Evolutionary conservation across 2,113 vertebrate genomes (phyloP).

Genomic region (Chaetops frenatus): DNA sequence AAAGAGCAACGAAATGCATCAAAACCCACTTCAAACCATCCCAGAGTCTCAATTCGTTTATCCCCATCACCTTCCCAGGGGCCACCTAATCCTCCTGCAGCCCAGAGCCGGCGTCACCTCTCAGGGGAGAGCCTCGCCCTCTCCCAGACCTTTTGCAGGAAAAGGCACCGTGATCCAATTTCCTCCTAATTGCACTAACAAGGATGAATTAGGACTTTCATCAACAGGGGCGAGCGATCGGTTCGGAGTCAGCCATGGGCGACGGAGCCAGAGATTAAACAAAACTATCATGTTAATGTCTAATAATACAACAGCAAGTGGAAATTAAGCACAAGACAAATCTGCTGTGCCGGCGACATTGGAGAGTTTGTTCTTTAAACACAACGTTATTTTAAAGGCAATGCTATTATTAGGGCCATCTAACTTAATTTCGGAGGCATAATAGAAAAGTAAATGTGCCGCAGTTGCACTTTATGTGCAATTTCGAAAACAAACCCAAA

Average conservation of each 20-base stretch:
- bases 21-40: conserved; percentile 24
- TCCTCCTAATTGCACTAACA: conserved; percentile 77
- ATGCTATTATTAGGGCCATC: conserved; percentile 67
- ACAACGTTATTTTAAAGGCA: conserved; percentile 63
- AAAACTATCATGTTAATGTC: conserved; percentile 76
- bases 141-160: conserved; percentile 59
- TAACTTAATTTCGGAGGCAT: conserved; percentile 68
- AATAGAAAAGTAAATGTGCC: conserved; percentile 69
- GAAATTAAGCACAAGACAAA: conserved; percentile 77
- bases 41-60: conserved; percentile 33
- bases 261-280: conserved; percentile 78
- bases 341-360: conserved; percentile 51
- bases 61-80: conserved; percentile 21
- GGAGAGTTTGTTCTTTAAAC: conserved; percentile 68
- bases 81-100: conserved; percentile 33
- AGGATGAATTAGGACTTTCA: conserved; percentile 80
- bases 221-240: conserved; percentile 66
- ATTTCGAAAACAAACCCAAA: conserved; percentile 56
- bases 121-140: conserved; percentile 14
- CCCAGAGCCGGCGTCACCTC: conserved; percentile 56
- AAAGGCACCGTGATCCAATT: conserved; percentile 70
- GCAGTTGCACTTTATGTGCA: conserved; percentile 65
- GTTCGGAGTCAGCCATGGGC: conserved; percentile 75
- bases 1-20: neutral
- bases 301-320: conserved; percentile 75